Base-by-base conservation (phyloP, 2,113 vertebrate genomes). In the Entomyzon cyanotis region DNA sequence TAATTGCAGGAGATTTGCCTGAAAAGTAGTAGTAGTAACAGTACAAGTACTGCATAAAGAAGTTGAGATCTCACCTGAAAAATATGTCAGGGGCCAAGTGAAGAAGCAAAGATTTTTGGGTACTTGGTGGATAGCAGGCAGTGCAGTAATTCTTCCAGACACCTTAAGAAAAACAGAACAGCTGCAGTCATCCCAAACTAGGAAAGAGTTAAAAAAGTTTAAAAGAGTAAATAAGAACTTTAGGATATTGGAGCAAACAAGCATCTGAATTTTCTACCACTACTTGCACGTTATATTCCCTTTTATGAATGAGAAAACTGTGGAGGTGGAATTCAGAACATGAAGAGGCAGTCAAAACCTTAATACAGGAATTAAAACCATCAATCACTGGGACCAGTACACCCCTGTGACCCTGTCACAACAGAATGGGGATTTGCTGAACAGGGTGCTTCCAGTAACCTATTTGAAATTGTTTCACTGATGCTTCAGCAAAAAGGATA, bases 241-340 rank as follows among this genome's bases (percentile, higher is more conserved):
- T 10, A 60, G n/a, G 16, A 75, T 47, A 53, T 5, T 7, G 10
- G 22, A 49, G 25, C 63, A 83, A 77, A 70, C 8, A 77, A 64
- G 9, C 50, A 22, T 16, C 50, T 78, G 64, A 27, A 64, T 58
- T 84, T 64, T 64, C 64, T 71, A 78, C 10, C 23, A 71, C 20
- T 39, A 5, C 19, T 70, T 70, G 64, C 19, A 24, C 22, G 33
- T 28, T 58, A 8, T 70, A 84, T n/a, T 56, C 4, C 0, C 6
- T 84, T 84, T 64, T 11, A 46, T 44, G 56, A 78, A 49, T 31
- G 20, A 11, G 20, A 78, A 59, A 90, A 78, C 24, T n/a, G 37
- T 0, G 2, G 6, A 52, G 44, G 6, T 25, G 15, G 74, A 71
- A 79, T 59, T n/a, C 0, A 0, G 44, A 91, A n/a, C 58, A 52